Evolutionary conservation across 35 echinoderm and acorn worm species (phyloP), one percentile per base, ranked within the genome.

Genomic region (Stichopus chloronotus): DNA sequence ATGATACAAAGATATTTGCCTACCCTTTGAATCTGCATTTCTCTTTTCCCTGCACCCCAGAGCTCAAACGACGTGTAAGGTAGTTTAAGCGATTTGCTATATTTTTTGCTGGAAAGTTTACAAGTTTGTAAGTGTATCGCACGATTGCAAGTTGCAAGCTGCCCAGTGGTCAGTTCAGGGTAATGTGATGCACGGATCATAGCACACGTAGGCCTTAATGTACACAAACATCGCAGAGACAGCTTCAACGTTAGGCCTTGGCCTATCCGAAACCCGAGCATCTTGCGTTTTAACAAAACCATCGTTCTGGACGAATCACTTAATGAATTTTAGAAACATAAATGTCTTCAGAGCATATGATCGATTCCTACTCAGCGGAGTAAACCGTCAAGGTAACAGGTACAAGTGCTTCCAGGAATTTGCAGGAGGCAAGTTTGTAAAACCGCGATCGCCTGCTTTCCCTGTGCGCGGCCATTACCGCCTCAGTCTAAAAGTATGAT

Each of bases 31-130:
- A 96, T 78, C 9, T 93, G 91, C 59, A 82, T 55, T 78, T 99
- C 97, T 53, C 97, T 78, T 92, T 94, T 95, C n/a, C 93, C 97
- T 68, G 95, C 97, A 88, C 97, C 93, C 97, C 97, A 99, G 11
- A 99, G 92, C 81, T 99, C 95, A 91, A 99, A 99, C 7, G 92
- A 91, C 59, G 97, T 99, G 14, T 95, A 82, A 0, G 97, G 97
- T 63, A 99, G 60, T 53, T 96, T 96, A 21, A 99, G 55, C 4
- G 97, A 94, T 76, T 94, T 91, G 63, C 95, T 95, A 78, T 93
- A 96, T 52, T 83, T 96, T 71, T 94, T 92, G 77, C 92, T 96
- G 59, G 87, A 89, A 16, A 71, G 71, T 8, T 72, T 59, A 61
- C 87, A 61, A 13, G 25, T 13, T 7, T 71, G 59, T 22, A 52